Conservation (phyloP, 92 coral and sea anemone species). For the Actinostola sp. region DNA sequence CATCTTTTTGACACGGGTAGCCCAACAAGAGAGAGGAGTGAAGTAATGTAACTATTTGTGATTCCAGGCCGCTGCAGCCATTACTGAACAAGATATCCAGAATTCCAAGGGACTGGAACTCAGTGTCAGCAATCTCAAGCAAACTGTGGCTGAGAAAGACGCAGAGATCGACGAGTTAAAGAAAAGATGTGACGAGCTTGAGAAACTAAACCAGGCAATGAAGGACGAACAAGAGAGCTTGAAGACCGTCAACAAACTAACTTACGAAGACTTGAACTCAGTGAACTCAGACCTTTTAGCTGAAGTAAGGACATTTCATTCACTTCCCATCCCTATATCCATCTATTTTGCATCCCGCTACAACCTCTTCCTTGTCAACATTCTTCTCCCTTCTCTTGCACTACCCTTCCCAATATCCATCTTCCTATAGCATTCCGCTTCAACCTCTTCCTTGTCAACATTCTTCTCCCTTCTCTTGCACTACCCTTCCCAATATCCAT, state of each 20-base stretch:
- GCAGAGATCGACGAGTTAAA: constrained; percentile 50
- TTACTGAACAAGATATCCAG: constrained; percentile 49
- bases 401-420: too few relatives aligned
- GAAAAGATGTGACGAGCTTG: constrained; percentile 52
- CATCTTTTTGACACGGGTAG: too few relatives aligned
- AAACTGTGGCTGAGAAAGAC: constrained; percentile 57
- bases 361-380: too few relatives aligned
- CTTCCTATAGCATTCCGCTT: too few relatives aligned
- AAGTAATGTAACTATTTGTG: neutral
- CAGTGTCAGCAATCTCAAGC: constrained; percentile 34
- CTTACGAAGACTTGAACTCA: constrained; percentile 70
- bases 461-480: too few relatives aligned
- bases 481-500: too few relatives aligned
- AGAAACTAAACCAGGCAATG: constrained; percentile 59
- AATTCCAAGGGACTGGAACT: constrained; percentile 54
- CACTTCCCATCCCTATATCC: neutral
- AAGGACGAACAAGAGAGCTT: constrained; percentile 78
- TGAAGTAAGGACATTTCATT: constrained; percentile 53
- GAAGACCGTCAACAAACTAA: constrained; percentile 64
- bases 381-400: neutral
- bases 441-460: too few relatives aligned
- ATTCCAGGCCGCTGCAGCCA: constrained; percentile 49
- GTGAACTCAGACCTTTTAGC: constrained; percentile 55
- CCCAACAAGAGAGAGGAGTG: too few relatives aligned
- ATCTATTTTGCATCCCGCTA: neutral